phyloP scores from a whole-genome alignment of 2,888 invertebrate genomes.

The Pteria penguin region DNA sequence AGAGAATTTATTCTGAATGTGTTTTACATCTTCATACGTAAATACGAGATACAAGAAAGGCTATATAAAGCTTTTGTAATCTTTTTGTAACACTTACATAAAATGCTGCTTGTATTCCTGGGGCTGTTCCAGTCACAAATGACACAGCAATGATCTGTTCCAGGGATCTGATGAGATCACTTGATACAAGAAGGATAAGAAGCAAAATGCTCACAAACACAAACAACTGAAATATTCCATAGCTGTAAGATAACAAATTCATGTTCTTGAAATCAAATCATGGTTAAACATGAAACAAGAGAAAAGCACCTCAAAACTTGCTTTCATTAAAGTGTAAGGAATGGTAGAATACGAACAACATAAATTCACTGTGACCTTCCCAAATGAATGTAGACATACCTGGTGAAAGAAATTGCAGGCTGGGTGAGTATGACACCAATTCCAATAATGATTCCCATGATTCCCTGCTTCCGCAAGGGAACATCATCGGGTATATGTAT shows the following conservation, averaged over 20 bases:
- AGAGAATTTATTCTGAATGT: too few species aligned
- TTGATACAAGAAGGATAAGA: conserved; percentile 56
- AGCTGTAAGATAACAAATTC: conserved; percentile 50
- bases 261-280: too few species aligned
- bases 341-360: too few species aligned
- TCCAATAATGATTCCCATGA: conserved; percentile 57
- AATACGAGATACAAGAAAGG: too few species aligned
- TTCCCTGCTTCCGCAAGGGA: conserved; percentile 51
- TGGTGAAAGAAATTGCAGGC: conserved; percentile 56
- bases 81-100: conserved; percentile 59
- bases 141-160: conserved; percentile 50
- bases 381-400: conserved; percentile 52
- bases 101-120: conserved; percentile 59
- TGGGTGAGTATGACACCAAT: conserved; percentile 62
- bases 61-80: too few species aligned
- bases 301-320: too few species aligned
- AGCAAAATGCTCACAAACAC: conserved; percentile 63
- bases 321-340: too few species aligned
- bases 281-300: too few species aligned
- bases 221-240: conserved; percentile 64
- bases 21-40: too few species aligned
- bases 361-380: too few species aligned
- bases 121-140: conserved; percentile 56
- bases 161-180: conserved; percentile 45
- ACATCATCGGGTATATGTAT: conserved; percentile 51